Evolutionary conservation across 1,140 invertebrate genomes (phyloP), one percentile per base, ranked within the genome.

Genomic region (Chrysomallon squamiferum): DNA sequence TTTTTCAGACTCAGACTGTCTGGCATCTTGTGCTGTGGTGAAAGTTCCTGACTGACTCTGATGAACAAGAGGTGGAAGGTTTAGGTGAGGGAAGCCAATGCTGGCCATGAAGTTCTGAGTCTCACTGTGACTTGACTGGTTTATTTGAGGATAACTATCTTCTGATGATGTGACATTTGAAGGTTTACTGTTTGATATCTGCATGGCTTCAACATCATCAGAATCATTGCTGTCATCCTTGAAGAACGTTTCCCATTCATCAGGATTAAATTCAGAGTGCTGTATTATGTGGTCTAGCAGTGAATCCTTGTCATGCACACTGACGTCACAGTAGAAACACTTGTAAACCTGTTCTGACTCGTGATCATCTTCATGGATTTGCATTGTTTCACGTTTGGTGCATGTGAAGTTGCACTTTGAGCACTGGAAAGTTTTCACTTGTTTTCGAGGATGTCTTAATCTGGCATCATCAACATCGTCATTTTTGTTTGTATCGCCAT

Each of bases 361-460:
- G 66, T 82, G 80, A 49, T 78, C 76, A 9, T 61, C 65, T 66
- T 77, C 75, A 57, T 83, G 81, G 13, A 72, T 65, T 9, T 73
- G 68, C 22, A 83, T 65, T 15, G 70, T 69, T 3, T 66, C 62
- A 38, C 69, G 71, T 41, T 73, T 77, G 47, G 77, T 73, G 57
- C 78, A 81, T 2, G 75, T 73, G 67, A 73, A 83, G 11, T 68
- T 63, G 59, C 81, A 83, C 52, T 74, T 74, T 20, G 60, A 38
- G 58, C 81, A 83, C 22, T 72, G 64, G 57, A 79, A 76, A 58
- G 75, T 72, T 43, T 80, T 81, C 3, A 78, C 67, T 33, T 72
- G 74, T 58, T 80, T 83, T 6, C 81, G 65, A 3, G 78, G 64
- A 59, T 80, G 75, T 54, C 79, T 83, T 27, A 78, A 65, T 35